phyloP scores from a whole-genome alignment of 2,888 invertebrate genomes.

The Smittia sp. region DNA sequence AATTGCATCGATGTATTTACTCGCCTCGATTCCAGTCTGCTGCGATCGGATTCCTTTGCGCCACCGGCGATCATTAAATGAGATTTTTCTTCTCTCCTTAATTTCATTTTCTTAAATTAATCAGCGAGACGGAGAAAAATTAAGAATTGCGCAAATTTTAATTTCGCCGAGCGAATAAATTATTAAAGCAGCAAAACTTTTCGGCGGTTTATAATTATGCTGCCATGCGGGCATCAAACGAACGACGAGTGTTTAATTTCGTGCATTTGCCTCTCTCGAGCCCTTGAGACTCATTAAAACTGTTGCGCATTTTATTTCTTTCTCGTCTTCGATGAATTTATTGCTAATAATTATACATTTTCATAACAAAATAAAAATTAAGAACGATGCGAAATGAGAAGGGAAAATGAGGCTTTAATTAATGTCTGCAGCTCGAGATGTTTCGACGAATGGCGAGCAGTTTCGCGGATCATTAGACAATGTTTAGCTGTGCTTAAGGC shows the following conservation, averaged over 20 bases:
- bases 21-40: no score
- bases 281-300: slow-evolving; percentile 25
- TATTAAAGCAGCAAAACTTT: slow-evolving; percentile 12
- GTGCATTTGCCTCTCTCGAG: slow-evolving; percentile 12
- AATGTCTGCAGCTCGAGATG: background rate
- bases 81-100: slow-evolving; percentile 25
- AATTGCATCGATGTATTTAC: no score
- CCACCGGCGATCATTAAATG: slow-evolving; percentile 32
- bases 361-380: slow-evolving; percentile 21
- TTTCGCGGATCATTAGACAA: no score
- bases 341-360: slow-evolving; percentile 41
- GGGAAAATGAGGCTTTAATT: slow-evolving; percentile 3
- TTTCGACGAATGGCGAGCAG: no score
- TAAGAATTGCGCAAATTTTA: slow-evolving; percentile 3
- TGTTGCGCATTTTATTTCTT: slow-evolving; percentile 11
- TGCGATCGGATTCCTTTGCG: background rate
- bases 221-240: slow-evolving; percentile 35
- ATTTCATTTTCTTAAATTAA: slow-evolving; percentile 32
- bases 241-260: background rate
- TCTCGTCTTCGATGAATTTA: slow-evolving; percentile 37
- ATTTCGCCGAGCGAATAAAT: background rate
- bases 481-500: no score
- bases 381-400: slow-evolving; percentile 23
- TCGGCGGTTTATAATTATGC: slow-evolving; percentile 39
- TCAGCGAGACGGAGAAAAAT: background rate